These are phyloP conservation scores for Edolisoma coerulescens DNA, from an alignment of 2,113 vertebrate species.

Conservation along the genomic window DNA sequence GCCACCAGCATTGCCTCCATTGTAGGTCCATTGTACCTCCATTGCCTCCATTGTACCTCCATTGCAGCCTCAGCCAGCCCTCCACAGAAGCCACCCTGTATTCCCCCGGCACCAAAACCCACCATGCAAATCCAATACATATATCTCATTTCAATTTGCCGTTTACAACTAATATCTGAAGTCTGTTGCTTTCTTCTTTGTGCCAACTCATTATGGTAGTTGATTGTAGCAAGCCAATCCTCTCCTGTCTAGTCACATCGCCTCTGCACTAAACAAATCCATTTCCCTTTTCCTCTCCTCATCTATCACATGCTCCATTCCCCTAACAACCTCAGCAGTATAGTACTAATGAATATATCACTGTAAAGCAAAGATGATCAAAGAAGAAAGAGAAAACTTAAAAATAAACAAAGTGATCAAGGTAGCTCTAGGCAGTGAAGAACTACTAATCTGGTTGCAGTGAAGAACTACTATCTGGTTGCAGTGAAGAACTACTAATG, in stretches of 20 bases:
- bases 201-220: background rate
- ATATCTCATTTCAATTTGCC: background rate
- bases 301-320: background rate
- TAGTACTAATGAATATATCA: background rate
- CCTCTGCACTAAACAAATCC: background rate
- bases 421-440: background rate
- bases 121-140: background rate
- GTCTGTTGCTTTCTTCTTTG: background rate
- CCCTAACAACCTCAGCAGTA: background rate
- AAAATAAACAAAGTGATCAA: background rate
- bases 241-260: background rate
- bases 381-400: background rate
- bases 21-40: too few relatives aligned
- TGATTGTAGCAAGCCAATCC: accelerated
- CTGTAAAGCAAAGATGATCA: background rate
- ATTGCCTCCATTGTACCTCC: background rate
- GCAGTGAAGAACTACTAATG: background rate
- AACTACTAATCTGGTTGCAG: background rate
- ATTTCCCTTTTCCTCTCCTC: background rate
- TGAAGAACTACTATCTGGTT: too few relatives aligned
- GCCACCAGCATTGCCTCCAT: background rate
- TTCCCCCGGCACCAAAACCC: background rate
- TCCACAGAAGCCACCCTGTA: background rate
- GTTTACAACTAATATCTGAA: background rate
- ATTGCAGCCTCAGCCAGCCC: background rate